These are phyloP conservation scores for Corella eumyota DNA, from an alignment of 23 tunicate genomes.

Conservation along the genomic window DNA sequence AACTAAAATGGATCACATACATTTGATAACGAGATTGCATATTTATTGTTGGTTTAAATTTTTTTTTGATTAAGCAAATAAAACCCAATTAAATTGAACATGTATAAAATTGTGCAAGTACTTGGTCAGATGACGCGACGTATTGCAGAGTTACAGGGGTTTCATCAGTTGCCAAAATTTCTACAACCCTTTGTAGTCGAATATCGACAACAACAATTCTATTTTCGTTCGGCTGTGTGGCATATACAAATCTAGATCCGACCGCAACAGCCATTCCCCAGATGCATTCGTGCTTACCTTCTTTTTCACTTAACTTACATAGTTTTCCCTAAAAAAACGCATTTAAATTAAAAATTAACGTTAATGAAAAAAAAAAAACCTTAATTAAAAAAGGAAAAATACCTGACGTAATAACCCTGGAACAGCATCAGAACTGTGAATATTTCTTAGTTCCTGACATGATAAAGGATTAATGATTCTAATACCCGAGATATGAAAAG, in stretches of 20 bases:
- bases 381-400: too few relatives aligned
- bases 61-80: too few relatives aligned
- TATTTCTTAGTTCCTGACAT: conserved; percentile 20
- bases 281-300: conserved; percentile 31
- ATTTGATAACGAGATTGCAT: too few relatives aligned
- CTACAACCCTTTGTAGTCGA: conserved; percentile 32
- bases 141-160: conserved; percentile 39
- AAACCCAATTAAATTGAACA: too few relatives aligned
- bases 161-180: conserved; percentile 61
- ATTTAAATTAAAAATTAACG: background rate
- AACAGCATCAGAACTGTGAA: conserved; percentile 23
- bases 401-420: conserved; percentile 79
- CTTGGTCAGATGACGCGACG: conserved; percentile 55
- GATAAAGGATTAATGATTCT: conserved; percentile 15
- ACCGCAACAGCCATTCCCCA: conserved; percentile 60
- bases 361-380: background rate
- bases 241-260: conserved; percentile 45
- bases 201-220: conserved; percentile 48
- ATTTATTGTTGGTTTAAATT: too few relatives aligned
- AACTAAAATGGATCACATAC: too few relatives aligned
- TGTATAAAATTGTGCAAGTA: too few relatives aligned
- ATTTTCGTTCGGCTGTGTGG: conserved; percentile 53
- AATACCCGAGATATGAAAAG: conserved; percentile 45
- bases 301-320: conserved; percentile 18
- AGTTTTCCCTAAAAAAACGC: conserved; percentile 32